Conservation (phyloP, 2,113 vertebrate genomes). For the Circaetus gallicus region DNA sequence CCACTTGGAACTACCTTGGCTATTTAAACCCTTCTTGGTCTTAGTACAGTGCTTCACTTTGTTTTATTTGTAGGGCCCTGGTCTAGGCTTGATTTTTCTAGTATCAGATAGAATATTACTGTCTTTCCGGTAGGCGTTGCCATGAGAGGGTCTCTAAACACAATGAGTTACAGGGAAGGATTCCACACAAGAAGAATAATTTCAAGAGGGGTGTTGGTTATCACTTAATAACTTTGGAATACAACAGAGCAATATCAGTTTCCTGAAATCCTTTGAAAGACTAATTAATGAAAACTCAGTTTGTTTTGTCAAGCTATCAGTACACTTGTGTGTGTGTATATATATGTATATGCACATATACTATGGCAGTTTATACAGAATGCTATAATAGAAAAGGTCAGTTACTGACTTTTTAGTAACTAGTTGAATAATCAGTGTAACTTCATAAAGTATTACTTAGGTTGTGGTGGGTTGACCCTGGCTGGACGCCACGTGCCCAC, state of each 20-base stretch:
- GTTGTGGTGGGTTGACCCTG: no score
- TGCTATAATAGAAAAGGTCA: neutral
- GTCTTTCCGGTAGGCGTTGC: neutral
- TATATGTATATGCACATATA: neutral
- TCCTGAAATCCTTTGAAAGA: neutral
- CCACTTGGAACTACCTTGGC: neutral
- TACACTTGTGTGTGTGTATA: neutral
- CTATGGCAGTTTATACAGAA: neutral
- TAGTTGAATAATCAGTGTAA: neutral
- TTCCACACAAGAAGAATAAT: neutral
- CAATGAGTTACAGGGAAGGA: neutral
- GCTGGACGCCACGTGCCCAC: no score
- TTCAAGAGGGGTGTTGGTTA: neutral
- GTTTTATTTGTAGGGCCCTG: neutral
- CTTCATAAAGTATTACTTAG: neutral
- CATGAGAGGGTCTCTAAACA: neutral
- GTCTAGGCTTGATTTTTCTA: neutral
- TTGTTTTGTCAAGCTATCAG: neutral
- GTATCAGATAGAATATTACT: neutral
- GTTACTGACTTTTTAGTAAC: neutral
- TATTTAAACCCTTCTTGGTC: neutral
- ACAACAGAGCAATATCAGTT: accelerated
- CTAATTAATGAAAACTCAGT: neutral
- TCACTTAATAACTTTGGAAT: neutral
- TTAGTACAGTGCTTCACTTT: neutral